Base-by-base conservation (phyloP, 2,888 invertebrate genomes). In the Onthophagus sagittarius region DNA sequence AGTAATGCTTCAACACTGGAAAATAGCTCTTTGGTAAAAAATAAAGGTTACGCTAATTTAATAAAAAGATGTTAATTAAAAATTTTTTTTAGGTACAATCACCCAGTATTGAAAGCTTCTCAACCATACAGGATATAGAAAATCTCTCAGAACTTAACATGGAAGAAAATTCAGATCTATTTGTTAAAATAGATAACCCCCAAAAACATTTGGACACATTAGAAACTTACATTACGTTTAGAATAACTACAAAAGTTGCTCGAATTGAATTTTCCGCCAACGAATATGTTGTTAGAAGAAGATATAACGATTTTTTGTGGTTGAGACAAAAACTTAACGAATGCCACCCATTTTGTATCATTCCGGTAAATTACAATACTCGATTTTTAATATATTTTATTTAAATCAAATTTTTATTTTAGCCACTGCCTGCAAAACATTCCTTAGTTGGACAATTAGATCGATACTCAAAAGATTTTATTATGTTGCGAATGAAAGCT, bases 271-370 rank as follows among this genome's bases (percentile, higher is more conserved):
- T 88, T 83, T 86, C 88, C 15, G 88, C 89, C 77, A 88, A 86
- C 74, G 91, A 92, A 79, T 91, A 90, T 79, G 82, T 89, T 71
- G 92, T 92, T 6, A 85, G 91, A 69, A 86, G 92, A 75, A 86
- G 92, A 72, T 93, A 92, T 82, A 92, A 91, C 85, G 93, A 93
- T 82, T 93, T 93, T 80, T 86, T 90, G 71, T 92, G 92, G 92
- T 82, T 92, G 62, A 84, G 91, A 75, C 90, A 90, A 77, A 89
- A 89, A 79, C 83, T 92, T 72, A 87, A 90, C 63, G 90, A 90
- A 77, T 86, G 85, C n/a, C 90, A 91, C 83, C 90, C 90, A 2
- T 90, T 90, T 73, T 90, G 90, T 79, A 88, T 92, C 75, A 88
- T 92, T 76, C 92, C 92, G 69, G 92, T 92, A 85, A 87, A 63